phyloP scores from a whole-genome alignment of 2,113 vertebrate species.

The Protobothrops mucrosquamatus region DNA sequence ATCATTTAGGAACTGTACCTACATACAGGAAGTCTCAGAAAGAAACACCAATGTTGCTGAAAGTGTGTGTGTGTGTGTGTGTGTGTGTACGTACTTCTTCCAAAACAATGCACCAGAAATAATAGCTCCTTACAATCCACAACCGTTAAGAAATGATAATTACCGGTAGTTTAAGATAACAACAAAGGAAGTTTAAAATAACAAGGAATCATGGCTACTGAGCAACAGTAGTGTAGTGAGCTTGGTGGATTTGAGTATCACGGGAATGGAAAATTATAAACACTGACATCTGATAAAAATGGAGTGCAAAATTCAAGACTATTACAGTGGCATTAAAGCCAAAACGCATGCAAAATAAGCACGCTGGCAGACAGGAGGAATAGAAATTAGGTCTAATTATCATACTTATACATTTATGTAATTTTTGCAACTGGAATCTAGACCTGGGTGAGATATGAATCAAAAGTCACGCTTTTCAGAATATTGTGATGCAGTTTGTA shows the following conservation, averaged over 20 bases:
- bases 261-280: background rate
- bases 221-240: background rate
- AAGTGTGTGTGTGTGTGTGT: constrained; percentile 36
- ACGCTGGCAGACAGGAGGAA: background rate
- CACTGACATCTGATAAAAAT: background rate
- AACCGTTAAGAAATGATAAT: constrained; percentile 31
- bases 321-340: background rate
- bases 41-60: constrained; percentile 58
- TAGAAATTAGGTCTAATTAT: background rate
- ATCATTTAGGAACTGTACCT: constrained; percentile 65
- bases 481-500: background rate
- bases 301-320: background rate
- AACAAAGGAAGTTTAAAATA: background rate
- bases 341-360: background rate
- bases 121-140: constrained; percentile 53
- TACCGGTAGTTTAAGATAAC: background rate
- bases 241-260: background rate
- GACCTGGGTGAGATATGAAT: background rate
- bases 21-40: constrained; percentile 50
- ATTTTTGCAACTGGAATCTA: background rate
- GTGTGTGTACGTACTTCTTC: constrained; percentile 38
- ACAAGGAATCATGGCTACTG: background rate
- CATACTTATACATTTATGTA: background rate
- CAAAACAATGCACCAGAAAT: constrained; percentile 49
- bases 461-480: background rate